Conservation (phyloP, 2,888 invertebrate genomes). For the Lithosia quadra region DNA sequence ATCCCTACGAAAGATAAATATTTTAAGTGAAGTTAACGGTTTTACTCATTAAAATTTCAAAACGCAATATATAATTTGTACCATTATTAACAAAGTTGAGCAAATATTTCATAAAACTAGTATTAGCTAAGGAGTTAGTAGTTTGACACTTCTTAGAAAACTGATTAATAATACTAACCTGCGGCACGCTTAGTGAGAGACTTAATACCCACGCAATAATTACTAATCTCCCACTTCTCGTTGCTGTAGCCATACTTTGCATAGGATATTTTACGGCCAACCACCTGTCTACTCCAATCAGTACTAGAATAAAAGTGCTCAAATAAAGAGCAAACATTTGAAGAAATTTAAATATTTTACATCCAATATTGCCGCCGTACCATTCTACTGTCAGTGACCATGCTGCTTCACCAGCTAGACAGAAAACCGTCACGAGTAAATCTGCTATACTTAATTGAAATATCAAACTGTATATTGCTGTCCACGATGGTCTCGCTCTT, state of each 20-base stretch:
- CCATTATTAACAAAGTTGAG: constrained; percentile 28
- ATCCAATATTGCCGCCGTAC: constrained; percentile 92
- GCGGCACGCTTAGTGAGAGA: constrained; percentile 91
- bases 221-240: constrained; percentile 90
- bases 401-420: constrained; percentile 92
- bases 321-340: constrained; percentile 94
- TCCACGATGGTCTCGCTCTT: constrained; percentile 88
- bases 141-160: constrained; percentile 18
- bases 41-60: constrained; percentile 51
- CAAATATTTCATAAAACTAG: constrained; percentile 16
- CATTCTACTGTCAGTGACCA: constrained; percentile 94
- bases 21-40: constrained; percentile 35
- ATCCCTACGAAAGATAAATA: too few relatives aligned
- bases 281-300: constrained; percentile 94
- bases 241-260: constrained; percentile 89
- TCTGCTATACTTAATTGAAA: constrained; percentile 94
- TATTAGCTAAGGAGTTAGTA: constrained; percentile 18
- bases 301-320: constrained; percentile 93
- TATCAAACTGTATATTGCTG: constrained; percentile 92
- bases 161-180: constrained; percentile 87
- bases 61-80: constrained; percentile 23
- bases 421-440: constrained; percentile 93
- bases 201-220: constrained; percentile 91
- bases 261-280: constrained; percentile 93
- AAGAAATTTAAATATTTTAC: constrained; percentile 93